Percentiles rank a stretch among this genome's conserved stretches.
These are phyloP conservation scores for Sanderia malayensis DNA, from an alignment of 30 jellyfish, hydroid and myxozoan genomes.

Conservation along the genomic window DNA sequence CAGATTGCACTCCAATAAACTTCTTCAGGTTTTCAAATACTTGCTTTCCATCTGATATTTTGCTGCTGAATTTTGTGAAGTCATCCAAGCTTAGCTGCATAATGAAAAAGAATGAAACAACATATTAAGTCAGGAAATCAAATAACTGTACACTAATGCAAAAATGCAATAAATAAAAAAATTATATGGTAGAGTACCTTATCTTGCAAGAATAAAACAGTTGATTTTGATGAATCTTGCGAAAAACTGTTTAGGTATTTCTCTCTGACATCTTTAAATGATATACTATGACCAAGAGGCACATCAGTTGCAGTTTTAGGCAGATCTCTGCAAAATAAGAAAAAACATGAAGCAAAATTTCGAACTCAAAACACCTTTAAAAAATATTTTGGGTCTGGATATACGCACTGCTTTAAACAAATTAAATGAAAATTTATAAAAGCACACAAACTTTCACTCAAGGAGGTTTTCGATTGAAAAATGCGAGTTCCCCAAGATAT, in stretches of 20 bases:
- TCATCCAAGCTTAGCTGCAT: constrained; percentile 55
- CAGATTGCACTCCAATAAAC: constrained; percentile 2
- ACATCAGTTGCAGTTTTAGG: neutral
- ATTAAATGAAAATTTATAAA: too few relatives aligned
- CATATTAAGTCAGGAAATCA: neutral
- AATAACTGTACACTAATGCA: too few relatives aligned
- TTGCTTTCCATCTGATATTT: constrained; percentile 13
- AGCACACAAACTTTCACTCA: too few relatives aligned
- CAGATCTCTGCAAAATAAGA: neutral
- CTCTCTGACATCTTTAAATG: constrained; percentile 8
- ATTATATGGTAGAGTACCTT: constrained; percentile 4
- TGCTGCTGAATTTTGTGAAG: constrained; percentile 25
- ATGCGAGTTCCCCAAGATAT: too few relatives aligned
- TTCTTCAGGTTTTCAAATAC: constrained; percentile 33
- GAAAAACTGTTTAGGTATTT: constrained; percentile 2
- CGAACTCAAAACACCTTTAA: too few relatives aligned
- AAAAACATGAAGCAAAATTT: neutral
- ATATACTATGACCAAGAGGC: constrained; percentile 29
- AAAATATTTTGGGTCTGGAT: too few relatives aligned
- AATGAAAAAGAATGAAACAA: neutral
- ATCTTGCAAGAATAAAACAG: constrained; percentile 38
- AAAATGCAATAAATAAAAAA: too few relatives aligned
- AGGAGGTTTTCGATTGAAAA: too few relatives aligned
- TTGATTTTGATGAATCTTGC: constrained; percentile 12
- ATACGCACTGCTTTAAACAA: too few relatives aligned